phyloP scores from a whole-genome alignment of 2,888 invertebrate species.

The Disparrhopalites patrizii region DNA sequence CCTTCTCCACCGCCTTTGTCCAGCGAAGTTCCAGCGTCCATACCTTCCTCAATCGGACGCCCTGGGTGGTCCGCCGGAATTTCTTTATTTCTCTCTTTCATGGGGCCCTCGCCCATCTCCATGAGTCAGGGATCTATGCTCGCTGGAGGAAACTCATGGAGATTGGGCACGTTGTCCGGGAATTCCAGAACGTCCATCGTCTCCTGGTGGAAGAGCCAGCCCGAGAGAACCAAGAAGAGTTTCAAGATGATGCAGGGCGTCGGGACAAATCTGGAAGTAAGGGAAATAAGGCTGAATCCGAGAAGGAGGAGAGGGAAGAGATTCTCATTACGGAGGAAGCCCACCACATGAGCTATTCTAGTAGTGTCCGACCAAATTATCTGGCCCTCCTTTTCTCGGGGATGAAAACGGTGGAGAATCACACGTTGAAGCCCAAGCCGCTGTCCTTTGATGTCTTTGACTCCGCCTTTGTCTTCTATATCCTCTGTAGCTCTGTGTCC shows the following conservation, averaged over 20 bases:
- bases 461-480: constrained; percentile 16
- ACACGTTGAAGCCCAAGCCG: background rate
- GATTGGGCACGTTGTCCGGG: background rate
- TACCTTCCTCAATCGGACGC: constrained; percentile 13
- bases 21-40: constrained; percentile 3
- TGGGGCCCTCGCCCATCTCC: background rate
- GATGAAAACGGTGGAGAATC: background rate
- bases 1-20: constrained; percentile 16
- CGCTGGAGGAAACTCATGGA: constrained; percentile 12
- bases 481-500: background rate
- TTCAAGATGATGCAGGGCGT: too few species aligned
- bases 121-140: constrained; percentile 8
- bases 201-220: background rate
- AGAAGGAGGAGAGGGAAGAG: background rate
- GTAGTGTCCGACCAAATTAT: too few species aligned
- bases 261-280: too few species aligned
- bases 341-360: background rate
- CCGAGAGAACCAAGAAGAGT: too few species aligned
- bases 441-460: constrained; percentile 14
- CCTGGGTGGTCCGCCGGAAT: constrained; percentile 7
- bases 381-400: constrained; percentile 8
- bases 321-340: background rate
- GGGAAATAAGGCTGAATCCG: background rate
- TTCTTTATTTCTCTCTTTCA: constrained; percentile 8
- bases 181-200: background rate